Evolutionary conservation across 2,888 invertebrate genomes (phyloP).

Genomic region (Tridacna gigas): DNA sequence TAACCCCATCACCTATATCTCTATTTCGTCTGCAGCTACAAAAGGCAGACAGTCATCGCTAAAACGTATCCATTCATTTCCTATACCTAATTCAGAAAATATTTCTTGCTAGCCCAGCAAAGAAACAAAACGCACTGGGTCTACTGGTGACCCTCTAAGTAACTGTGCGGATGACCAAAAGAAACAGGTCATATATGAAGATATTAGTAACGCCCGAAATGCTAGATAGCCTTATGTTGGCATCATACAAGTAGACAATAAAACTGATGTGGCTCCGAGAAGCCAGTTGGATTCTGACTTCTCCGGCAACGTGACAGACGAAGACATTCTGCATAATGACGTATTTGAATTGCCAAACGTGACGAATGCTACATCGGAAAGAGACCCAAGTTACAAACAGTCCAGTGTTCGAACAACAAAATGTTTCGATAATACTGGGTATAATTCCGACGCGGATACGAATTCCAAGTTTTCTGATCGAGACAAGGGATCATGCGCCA

Average conservation of each 20-base stretch:
- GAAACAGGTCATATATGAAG: conserved; percentile 27
- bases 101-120: not conserved
- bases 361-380: not conserved
- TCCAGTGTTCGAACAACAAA: not conserved
- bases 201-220: conserved; percentile 16
- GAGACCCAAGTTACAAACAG: not conserved
- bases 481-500: not conserved
- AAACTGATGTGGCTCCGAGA: not conserved
- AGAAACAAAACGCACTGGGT: not conserved
- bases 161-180: not conserved
- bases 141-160: not conserved
- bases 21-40: conserved; percentile 16
- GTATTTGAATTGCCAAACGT: not conserved
- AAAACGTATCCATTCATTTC: not conserved
- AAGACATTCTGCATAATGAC: not conserved
- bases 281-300: not conserved
- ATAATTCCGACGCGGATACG: not conserved
- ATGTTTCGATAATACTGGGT: not conserved
- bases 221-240: not conserved
- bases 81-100: conserved; percentile 6
- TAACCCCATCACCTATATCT: conserved; percentile 14
- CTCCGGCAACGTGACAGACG: not conserved
- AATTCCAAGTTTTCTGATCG: not conserved
- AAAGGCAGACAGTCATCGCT: not conserved
- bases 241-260: not conserved